phyloP scores from a whole-genome alignment of 1,140 invertebrate genomes.

The Helicorthomorpha holstii region DNA sequence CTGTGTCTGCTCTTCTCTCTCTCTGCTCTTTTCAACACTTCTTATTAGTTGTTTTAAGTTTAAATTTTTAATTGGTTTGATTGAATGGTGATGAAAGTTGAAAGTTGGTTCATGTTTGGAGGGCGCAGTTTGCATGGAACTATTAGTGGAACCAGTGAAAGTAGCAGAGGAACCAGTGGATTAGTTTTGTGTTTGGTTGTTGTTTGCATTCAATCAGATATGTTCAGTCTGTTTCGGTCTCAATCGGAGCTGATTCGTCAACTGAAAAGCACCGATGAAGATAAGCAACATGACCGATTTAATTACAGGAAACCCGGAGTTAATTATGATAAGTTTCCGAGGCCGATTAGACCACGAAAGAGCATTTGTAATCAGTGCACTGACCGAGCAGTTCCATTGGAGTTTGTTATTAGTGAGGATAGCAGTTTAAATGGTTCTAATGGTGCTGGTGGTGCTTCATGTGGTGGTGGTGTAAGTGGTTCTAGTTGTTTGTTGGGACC shows the following conservation, averaged over 20 bases:
- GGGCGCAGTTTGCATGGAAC: too few relatives aligned
- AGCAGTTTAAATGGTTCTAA: neutral
- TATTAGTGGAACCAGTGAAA: neutral
- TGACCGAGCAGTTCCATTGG: neutral
- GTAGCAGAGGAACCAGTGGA: neutral
- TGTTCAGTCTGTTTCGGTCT: neutral
- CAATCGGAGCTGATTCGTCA: neutral
- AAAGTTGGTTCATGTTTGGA: too few relatives aligned
- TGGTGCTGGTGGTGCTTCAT: neutral
- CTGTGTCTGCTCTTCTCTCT: too few relatives aligned
- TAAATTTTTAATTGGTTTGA: too few relatives aligned
- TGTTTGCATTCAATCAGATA: neutral
- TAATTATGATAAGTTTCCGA: conserved; percentile 19
- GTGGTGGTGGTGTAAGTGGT: neutral
- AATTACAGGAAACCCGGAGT: conserved; percentile 18
- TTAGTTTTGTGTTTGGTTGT: too few relatives aligned
- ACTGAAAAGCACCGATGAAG: conserved; percentile 7
- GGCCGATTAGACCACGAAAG: conserved; percentile 4
- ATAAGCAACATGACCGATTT: conserved; percentile 18
- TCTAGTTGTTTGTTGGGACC: neutral
- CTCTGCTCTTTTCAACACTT: too few relatives aligned
- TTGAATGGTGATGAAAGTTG: too few relatives aligned
- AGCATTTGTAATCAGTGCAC: neutral
- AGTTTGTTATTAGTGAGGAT: neutral
- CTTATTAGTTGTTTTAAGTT: too few relatives aligned